Evolutionary conservation across 1,140 invertebrate genomes (phyloP), one percentile per base, ranked within the genome.

Genomic region (Gonatopus flavifemur): DNA sequence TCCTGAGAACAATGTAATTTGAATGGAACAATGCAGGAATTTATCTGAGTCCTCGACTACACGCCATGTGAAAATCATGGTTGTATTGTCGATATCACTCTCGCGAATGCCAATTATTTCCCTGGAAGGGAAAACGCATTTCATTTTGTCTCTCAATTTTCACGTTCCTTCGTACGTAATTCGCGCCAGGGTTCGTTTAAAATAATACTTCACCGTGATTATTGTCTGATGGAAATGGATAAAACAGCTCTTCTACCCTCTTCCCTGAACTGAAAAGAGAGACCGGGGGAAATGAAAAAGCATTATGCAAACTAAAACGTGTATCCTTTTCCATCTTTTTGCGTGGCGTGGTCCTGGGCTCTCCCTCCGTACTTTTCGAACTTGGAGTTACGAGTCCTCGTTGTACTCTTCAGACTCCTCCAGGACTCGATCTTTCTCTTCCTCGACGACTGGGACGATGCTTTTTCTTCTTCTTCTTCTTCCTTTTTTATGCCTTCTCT

Each of bases 221-320:
- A 71, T 66, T 66, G 58, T 56, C 54, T n/a, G 60, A 64, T 61
- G 61, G 50, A 57, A 67, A 66, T 64, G 56, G 59, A n/a, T 66
- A 64, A 63, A 69, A 66, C 64, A 67, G 64, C 62, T 70, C n/a
- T n/a, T n/a, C n/a, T 67, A 67, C 58, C 61, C 52, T 59, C 62
- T 51, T 57, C 64, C 61, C 66, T 55, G 67, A 70, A 55, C n/a
- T n/a, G n/a, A n/a, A n/a, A n/a, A n/a, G n/a, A n/a, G n/a, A n/a
- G n/a, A n/a, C n/a, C 60, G 56, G 52, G 49, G n/a, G n/a, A n/a
- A n/a, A n/a, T n/a, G n/a, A 59, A 59, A 52, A 48, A 55, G 59
- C 59, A 72, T 74, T 74, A 74, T 72, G 69, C 70, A 74, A 74
- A 74, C 70, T 59, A 51, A 62, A n/a, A n/a, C n/a, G 66, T 50